These are phyloP conservation scores for Ormyrus labotus DNA, from an alignment of 2,888 invertebrate genomes.

Conservation along the genomic window DNA sequence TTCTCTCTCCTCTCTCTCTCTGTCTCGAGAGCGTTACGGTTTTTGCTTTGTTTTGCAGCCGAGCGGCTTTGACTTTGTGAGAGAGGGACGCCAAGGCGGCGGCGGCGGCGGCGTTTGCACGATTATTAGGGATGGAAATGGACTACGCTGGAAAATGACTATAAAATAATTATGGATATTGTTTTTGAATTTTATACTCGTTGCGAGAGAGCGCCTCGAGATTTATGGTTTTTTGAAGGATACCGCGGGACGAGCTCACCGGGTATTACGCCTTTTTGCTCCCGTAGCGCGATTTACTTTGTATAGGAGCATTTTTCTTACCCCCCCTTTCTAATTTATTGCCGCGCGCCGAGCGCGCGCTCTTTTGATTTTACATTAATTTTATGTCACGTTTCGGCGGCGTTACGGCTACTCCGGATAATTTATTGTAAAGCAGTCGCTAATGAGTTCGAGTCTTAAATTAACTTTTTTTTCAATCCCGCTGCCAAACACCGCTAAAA, in stretches of 20 bases:
- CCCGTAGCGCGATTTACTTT: background rate
- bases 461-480: too few relatives aligned
- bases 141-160: conserved; percentile 23
- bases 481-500: too few relatives aligned
- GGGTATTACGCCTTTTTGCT: background rate
- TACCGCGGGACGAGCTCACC: background rate
- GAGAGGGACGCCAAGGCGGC: too few relatives aligned
- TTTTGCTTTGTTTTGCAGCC: conserved; percentile 26
- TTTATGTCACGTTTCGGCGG: too few relatives aligned
- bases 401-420: too few relatives aligned
- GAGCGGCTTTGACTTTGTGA: conserved; percentile 45
- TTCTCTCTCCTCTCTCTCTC: background rate
- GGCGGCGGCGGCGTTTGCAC: conserved; percentile 4
- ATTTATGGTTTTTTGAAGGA: conserved; percentile 39
- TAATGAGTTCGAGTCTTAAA: too few relatives aligned
- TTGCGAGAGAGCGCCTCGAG: conserved; percentile 6
- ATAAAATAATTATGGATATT: conserved; percentile 51
- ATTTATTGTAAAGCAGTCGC: too few relatives aligned
- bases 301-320: background rate
- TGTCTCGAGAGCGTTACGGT: background rate
- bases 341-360: background rate
- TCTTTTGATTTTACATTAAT: too few relatives aligned
- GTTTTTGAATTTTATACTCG: conserved; percentile 32
- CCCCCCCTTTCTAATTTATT: background rate
- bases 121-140: conserved; percentile 40